Evolutionary conservation across 2,113 vertebrate genomes (phyloP).

Genomic region (Chloropsis cyanopogon): DNA sequence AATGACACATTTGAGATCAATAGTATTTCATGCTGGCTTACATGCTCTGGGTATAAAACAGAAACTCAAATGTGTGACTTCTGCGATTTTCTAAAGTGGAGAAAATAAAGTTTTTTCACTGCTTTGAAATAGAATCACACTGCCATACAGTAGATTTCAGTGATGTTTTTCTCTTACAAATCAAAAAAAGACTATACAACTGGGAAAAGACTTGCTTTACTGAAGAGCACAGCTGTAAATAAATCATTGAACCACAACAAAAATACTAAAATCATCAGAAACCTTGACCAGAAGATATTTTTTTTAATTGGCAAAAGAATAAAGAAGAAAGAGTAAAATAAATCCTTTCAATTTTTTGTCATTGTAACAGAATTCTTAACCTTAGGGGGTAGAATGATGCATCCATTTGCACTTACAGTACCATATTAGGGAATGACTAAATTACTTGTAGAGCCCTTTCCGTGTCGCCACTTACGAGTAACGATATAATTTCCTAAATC

Average conservation of each 20-base stretch:
- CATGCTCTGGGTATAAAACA: background rate
- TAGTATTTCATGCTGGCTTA: background rate
- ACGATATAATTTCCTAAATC: conserved; percentile 82
- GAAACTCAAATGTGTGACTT: background rate
- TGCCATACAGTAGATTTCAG: background rate
- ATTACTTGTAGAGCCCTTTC: conserved; percentile 73
- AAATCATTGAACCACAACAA: conserved; percentile 66
- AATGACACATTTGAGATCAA: background rate
- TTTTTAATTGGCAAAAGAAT: conserved; percentile 68
- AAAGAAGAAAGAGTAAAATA: conserved; percentile 67
- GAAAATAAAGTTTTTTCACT: background rate
- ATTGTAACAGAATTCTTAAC: conserved; percentile 67
- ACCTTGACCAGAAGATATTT: conserved; percentile 48
- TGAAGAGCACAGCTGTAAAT: conserved; percentile 61
- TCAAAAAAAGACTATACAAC: background rate
- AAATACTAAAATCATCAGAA: conserved; percentile 59
- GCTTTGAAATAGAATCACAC: background rate
- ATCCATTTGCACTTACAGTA: conserved; percentile 72
- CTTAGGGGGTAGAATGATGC: conserved; percentile 74
- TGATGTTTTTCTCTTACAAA: conserved; percentile 23
- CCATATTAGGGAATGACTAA: conserved; percentile 79
- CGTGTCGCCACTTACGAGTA: conserved; percentile 70
- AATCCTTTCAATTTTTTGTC: conserved; percentile 71
- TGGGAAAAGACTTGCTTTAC: conserved; percentile 50
- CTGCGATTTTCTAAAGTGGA: background rate